Evolutionary conservation across 2,888 invertebrate species (phyloP).

Genomic region (Dynastes tityus): DNA sequence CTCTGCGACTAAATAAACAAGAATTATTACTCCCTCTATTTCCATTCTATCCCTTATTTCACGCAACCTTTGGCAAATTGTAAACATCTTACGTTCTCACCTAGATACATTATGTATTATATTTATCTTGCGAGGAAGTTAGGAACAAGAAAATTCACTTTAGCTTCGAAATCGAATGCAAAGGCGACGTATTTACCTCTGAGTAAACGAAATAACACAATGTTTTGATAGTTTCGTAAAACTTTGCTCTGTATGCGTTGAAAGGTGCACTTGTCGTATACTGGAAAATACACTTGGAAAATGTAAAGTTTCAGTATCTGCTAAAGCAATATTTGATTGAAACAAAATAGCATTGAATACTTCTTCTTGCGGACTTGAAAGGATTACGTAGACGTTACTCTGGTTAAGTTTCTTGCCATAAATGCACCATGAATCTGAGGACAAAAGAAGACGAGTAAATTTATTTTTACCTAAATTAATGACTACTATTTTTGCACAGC

Average conservation of each 20-base stretch:
- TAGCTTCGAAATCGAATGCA: slow-evolving; percentile 12
- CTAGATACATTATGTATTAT: slow-evolving; percentile 36
- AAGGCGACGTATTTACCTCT: slow-evolving; percentile 15
- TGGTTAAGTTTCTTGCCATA: neutral
- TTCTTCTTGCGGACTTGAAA: neutral
- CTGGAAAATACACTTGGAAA: neutral
- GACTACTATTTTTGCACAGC: no score
- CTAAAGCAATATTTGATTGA: neutral
- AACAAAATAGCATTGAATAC: neutral
- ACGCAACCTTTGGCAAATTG: neutral
- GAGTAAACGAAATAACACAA: slow-evolving; percentile 32
- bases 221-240: slow-evolving; percentile 29
- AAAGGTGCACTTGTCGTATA: neutral
- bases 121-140: slow-evolving; percentile 27
- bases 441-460: no score
- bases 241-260: slow-evolving; percentile 16
- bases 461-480: no score
- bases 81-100: slow-evolving; percentile 15
- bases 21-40: neutral
- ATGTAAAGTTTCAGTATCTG: neutral
- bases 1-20: neutral
- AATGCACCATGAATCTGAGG: neutral
- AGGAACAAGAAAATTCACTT: slow-evolving; percentile 39
- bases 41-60: neutral
- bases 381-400: neutral